Evolutionary conservation across 2,888 invertebrate species (phyloP).

Genomic region (Phengaris arion): DNA sequence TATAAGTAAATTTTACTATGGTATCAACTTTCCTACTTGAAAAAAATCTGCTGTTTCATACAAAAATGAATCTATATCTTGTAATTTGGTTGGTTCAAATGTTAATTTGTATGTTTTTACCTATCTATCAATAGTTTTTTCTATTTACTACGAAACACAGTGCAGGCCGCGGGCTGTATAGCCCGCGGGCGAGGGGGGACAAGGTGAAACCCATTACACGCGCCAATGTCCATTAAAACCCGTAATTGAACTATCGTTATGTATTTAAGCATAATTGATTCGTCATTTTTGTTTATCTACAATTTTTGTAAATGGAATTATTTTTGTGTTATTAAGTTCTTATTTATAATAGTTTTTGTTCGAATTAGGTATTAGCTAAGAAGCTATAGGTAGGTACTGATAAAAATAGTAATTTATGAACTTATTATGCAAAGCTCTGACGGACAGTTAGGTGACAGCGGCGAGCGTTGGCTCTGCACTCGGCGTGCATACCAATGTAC

Average conservation of each 20-base stretch:
- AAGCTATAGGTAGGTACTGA: neutral
- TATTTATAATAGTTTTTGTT: neutral
- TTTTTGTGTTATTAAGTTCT: neutral
- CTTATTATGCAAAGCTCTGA: conserved; percentile 16
- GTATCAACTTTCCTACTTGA: no score
- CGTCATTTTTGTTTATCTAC: neutral
- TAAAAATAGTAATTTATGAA: conserved; percentile 9
- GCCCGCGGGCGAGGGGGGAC: neutral
- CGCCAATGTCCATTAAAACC: conserved; percentile 22
- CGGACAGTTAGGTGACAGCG: conserved; percentile 34
- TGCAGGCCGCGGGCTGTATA: neutral
- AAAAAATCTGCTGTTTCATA: no score
- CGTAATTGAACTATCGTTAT: conserved; percentile 17
- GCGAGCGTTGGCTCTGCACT: conserved; percentile 64
- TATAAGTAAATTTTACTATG: no score
- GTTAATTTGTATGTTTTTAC: neutral
- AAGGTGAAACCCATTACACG: conserved; percentile 7
- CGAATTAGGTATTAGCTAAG: neutral
- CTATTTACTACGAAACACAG: neutral
- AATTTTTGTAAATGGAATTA: no score
- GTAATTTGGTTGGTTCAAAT: neutral
- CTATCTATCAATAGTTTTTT: neutral
- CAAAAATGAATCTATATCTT: no score
- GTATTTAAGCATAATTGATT: conserved; percentile 5
- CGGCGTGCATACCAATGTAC: conserved; percentile 60